phyloP scores from a whole-genome alignment of 2,888 invertebrate genomes.

The Phalera bucephala region DNA sequence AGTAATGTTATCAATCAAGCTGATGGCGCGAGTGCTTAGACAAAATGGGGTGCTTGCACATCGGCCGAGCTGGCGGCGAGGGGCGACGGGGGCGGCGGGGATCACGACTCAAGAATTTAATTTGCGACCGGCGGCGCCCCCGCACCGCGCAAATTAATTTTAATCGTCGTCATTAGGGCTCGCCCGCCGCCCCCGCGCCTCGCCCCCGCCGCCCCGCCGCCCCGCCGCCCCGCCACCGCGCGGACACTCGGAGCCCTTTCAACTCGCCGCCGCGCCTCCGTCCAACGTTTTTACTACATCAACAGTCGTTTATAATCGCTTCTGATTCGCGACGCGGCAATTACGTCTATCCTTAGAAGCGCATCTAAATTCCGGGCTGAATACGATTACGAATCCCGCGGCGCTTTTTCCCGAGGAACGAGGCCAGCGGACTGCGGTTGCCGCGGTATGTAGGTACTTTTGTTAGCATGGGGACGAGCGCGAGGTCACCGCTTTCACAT shows the following conservation, averaged over 20 bases:
- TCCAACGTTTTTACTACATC: conserved; percentile 31
- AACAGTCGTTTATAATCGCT: conserved; percentile 28
- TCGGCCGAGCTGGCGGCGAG: conserved; percentile 8
- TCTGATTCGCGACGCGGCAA: conserved; percentile 29
- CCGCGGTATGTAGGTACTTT: not conserved
- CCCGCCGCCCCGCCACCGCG: conserved; percentile 6
- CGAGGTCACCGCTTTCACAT: no score
- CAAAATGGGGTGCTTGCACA: conserved; percentile 31
- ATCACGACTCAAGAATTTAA: conserved; percentile 67
- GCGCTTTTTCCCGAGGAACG: conserved; percentile 19
- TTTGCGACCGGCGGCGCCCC: conserved; percentile 49
- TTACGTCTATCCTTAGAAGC: conserved; percentile 36
- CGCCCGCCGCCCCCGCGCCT: conserved; percentile 13
- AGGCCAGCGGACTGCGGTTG: no score
- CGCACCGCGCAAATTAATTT: conserved; percentile 71
- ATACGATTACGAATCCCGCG: conserved; percentile 29
- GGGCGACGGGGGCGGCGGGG: conserved; percentile 8
- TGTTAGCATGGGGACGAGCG: no score
- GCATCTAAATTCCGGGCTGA: conserved; percentile 34
- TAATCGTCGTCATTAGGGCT: conserved; percentile 74
- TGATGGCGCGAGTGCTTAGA: conserved; percentile 37
- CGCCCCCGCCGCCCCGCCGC: conserved; percentile 7
- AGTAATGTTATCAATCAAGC: conserved; percentile 52
- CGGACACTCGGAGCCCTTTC: conserved; percentile 30
- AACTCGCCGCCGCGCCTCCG: conserved; percentile 36